Evolutionary conservation across 1,140 invertebrate species (phyloP).

Genomic region (Atta colombica): DNA sequence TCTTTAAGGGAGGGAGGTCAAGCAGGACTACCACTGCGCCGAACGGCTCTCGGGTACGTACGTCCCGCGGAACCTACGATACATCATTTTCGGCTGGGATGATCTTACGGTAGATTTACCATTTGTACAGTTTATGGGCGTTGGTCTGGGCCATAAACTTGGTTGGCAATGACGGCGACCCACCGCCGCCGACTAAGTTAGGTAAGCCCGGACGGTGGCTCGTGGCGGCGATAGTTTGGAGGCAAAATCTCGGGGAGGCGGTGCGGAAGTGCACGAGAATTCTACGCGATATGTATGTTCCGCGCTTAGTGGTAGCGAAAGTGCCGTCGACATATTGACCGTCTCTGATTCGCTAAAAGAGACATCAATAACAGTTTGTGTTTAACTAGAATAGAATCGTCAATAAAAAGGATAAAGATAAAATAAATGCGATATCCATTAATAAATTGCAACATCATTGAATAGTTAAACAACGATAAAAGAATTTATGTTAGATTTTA

Average conservation of each 20-base stretch:
- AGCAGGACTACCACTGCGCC: constrained; percentile 53
- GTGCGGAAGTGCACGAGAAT: constrained; percentile 51
- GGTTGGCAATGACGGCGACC: constrained; percentile 85
- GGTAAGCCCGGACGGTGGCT: constrained; percentile 75
- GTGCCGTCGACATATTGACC: constrained; percentile 68
- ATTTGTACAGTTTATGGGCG: constrained; percentile 86
- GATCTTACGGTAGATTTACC: constrained; percentile 87
- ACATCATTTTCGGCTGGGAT: constrained; percentile 87
- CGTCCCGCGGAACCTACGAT: constrained; percentile 82
- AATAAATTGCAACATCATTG: not conserved
- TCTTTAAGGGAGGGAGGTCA: constrained; percentile 60
- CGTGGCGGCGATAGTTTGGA: constrained; percentile 24
- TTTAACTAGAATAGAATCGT: not conserved
- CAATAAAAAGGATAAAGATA: not conserved
- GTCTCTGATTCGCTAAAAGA: constrained; percentile 24
- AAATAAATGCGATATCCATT: not conserved
- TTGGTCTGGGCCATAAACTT: constrained; percentile 87
- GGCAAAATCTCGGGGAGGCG: constrained; percentile 61
- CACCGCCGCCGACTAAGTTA: constrained; percentile 76
- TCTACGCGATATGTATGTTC: constrained; percentile 62
- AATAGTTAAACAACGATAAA: not conserved
- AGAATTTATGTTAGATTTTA: not conserved
- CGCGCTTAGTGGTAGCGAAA: constrained; percentile 57
- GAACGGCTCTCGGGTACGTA: constrained; percentile 68
- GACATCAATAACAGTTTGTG: constrained; percentile 10